Conservation (phyloP, 1,140 invertebrate species). For the Halictus rubicundus region DNA sequence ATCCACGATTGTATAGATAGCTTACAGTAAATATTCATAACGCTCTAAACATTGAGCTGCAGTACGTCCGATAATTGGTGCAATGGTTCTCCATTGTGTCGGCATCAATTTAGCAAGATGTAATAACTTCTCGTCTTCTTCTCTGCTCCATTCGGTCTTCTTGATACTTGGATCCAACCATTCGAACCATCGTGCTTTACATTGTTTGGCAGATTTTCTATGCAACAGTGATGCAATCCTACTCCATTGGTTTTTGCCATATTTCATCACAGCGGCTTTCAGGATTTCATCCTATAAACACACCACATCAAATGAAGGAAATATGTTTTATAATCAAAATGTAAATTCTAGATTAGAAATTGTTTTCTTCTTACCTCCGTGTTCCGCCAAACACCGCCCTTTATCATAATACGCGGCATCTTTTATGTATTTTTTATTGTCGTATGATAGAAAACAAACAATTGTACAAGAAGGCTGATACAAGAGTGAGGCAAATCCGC, state of each 20-base stretch:
- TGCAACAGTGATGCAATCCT: slow-evolving; percentile 99
- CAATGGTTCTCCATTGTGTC: slow-evolving; percentile 99
- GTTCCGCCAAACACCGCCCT: slow-evolving; percentile 99
- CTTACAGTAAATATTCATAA: slow-evolving; percentile 97
- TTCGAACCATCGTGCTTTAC: slow-evolving; percentile 99
- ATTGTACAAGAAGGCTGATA: too few species aligned
- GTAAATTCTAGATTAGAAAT: slow-evolving; percentile 57
- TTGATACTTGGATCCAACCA: slow-evolving; percentile 99
- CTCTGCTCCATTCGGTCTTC: slow-evolving; percentile 99
- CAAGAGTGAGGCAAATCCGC: too few species aligned
- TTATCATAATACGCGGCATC: slow-evolving; percentile 99
- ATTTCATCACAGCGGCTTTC: slow-evolving; percentile 99
- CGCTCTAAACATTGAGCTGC: slow-evolving; percentile 99
- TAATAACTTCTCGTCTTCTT: slow-evolving; percentile 99
- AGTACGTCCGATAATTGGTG: slow-evolving; percentile 98
- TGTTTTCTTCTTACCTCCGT: slow-evolving; percentile 93
- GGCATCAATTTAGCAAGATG: slow-evolving; percentile 99
- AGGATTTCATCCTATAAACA: slow-evolving; percentile 98
- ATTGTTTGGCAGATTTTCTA: slow-evolving; percentile 99
- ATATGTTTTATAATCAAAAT: not conserved
- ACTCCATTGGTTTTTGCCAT: slow-evolving; percentile 99
- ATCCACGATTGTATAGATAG: slow-evolving; percentile 49
- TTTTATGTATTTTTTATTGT: slow-evolving; percentile 38
- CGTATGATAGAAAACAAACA: not conserved
- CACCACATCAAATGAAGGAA: slow-evolving; percentile 29